Evolutionary conservation across 2,113 vertebrate species (phyloP).

Genomic region (Etheostoma cragini): DNA sequence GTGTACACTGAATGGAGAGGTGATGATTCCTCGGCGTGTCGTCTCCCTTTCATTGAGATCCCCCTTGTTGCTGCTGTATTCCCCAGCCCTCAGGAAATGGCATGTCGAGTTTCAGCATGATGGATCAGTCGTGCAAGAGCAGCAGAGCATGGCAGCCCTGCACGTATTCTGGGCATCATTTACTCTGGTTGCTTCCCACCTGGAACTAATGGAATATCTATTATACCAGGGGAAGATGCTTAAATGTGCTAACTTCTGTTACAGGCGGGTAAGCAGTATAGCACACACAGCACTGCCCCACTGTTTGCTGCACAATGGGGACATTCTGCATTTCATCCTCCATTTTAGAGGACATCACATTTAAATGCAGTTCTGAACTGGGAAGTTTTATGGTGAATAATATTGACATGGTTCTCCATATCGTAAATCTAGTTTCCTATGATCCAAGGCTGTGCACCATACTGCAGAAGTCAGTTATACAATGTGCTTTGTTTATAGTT

Average conservation of each 20-base stretch:
- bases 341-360: slow-evolving; percentile 39
- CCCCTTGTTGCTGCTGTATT: slow-evolving; percentile 58
- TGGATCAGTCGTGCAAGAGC: slow-evolving; percentile 59
- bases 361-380: slow-evolving; percentile 42
- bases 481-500: slow-evolving; percentile 4
- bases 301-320: slow-evolving; percentile 8
- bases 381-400: slow-evolving; percentile 44
- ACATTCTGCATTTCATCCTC: slow-evolving; percentile 23
- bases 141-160: slow-evolving; percentile 57
- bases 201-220: slow-evolving; percentile 64
- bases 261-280: no score
- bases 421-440: slow-evolving; percentile 24
- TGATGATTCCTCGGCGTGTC: slow-evolving; percentile 58
- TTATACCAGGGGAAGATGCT: slow-evolving; percentile 33
- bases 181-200: slow-evolving; percentile 52
- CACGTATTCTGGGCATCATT: slow-evolving; percentile 48
- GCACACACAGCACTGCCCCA: background rate
- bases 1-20: slow-evolving; percentile 32
- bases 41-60: slow-evolving; percentile 55
- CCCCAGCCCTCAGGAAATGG: slow-evolving; percentile 68
- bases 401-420: slow-evolving; percentile 41
- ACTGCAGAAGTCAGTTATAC: background rate
- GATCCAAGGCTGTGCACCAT: slow-evolving; percentile 19
- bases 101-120: slow-evolving; percentile 68
- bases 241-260: background rate